Conservation (phyloP, 2,113 vertebrate genomes). For the Naja naja region DNA sequence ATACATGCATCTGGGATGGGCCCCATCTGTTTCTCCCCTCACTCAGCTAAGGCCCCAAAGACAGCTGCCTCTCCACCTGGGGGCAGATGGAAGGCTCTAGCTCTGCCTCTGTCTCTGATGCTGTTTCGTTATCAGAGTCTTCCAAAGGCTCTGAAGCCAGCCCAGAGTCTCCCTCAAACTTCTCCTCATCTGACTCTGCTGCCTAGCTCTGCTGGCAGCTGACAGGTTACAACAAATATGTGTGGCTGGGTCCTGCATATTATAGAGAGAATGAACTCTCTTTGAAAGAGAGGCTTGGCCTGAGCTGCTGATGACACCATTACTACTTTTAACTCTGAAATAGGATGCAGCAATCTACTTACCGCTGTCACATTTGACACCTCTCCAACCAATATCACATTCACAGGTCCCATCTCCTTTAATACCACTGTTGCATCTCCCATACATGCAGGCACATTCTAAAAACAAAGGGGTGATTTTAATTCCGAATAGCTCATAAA, state of each 20-base stretch:
- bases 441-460: constrained; percentile 81
- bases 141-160: no score
- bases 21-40: no score
- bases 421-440: constrained; percentile 79
- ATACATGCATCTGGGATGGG: no score
- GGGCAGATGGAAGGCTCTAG: no score
- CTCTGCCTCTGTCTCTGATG: no score
- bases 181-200: no score
- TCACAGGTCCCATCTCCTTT: constrained; percentile 83
- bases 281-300: background rate
- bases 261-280: background rate
- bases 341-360: background rate
- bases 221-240: background rate
- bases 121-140: no score
- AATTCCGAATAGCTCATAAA: fast-evolving
- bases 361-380: constrained; percentile 79
- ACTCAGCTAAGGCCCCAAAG: no score
- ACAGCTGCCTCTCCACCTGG: no score
- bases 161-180: no score
- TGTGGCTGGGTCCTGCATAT: background rate
- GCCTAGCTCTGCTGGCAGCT: no score
- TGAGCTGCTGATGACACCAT: background rate
- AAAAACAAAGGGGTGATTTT: constrained; percentile 11
- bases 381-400: constrained; percentile 86
- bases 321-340: background rate